These are phyloP conservation scores for Apostichopus californicus DNA, from an alignment of 35 echinoderm and acorn worm species.

Conservation along the genomic window DNA sequence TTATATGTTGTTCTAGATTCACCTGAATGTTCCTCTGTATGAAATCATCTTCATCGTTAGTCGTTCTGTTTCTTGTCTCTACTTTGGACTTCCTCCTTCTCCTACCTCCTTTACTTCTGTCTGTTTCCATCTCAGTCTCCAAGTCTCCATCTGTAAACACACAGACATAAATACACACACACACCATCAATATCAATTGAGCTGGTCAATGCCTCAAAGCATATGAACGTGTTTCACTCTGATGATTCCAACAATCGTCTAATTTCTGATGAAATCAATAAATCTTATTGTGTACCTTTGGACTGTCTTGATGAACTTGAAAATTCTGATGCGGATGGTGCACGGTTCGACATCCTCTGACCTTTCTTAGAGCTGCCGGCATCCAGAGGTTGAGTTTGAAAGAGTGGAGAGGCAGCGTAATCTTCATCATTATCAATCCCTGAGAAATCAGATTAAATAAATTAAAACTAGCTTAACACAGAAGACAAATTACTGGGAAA, in stretches of 20 bases:
- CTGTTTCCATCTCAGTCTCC: not conserved
- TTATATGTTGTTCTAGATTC: not conserved
- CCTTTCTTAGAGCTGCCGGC: not conserved
- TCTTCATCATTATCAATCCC: constrained; percentile 46
- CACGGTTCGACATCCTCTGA: not conserved
- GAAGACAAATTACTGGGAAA: too few relatives aligned
- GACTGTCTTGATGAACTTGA: not conserved
- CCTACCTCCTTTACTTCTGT: not conserved
- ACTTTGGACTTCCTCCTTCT: constrained; percentile 45
- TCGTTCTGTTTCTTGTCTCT: constrained; percentile 17
- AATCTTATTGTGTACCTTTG: too few relatives aligned
- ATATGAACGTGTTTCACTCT: too few relatives aligned
- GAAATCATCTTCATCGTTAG: constrained; percentile 68
- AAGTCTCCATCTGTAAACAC: not conserved
- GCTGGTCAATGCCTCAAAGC: too few relatives aligned
- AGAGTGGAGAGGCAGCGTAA: constrained; percentile 67
- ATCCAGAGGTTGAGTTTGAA: constrained; percentile 75
- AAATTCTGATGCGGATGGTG: not conserved
- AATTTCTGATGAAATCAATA: too few relatives aligned
- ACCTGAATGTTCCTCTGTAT: constrained; percentile 98
- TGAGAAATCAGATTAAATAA: not conserved
- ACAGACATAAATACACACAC: not conserved
- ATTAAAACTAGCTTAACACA: too few relatives aligned
- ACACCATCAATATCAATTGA: too few relatives aligned
- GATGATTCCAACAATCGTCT: too few relatives aligned